These are phyloP conservation scores for Pao palembangensis DNA, from an alignment of 2,113 vertebrate species.

Conservation along the genomic window DNA sequence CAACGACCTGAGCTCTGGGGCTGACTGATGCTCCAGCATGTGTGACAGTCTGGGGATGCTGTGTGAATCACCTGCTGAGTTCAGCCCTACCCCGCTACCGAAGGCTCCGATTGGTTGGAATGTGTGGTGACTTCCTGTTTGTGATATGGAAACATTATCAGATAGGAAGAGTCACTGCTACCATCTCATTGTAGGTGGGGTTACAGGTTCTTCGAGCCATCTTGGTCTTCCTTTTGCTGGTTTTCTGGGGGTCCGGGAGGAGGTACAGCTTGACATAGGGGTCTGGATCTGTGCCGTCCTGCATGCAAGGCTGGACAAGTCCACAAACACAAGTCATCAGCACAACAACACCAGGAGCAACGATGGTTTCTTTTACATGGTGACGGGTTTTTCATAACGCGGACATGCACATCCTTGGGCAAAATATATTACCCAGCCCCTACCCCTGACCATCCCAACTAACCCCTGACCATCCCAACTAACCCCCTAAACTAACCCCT, in stretches of 20 bases:
- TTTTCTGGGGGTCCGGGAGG: slow-evolving; percentile 94
- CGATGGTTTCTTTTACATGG: no score
- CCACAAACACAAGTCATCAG: not conserved
- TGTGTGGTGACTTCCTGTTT: not conserved
- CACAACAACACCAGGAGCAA: not conserved
- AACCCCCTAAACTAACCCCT: no score
- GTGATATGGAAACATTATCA: no score
- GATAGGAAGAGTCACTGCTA: slow-evolving; percentile 32
- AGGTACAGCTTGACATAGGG: slow-evolving; percentile 97
- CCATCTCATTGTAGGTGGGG: slow-evolving; percentile 98
- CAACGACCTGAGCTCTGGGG: no score
- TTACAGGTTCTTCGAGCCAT: slow-evolving; percentile 94
- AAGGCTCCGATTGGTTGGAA: not conserved
- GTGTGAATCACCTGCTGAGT: no score
- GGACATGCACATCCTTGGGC: no score
- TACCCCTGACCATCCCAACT: no score
- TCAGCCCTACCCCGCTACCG: not conserved
- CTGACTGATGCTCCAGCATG: no score
- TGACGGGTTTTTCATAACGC: no score
- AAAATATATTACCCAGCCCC: no score
- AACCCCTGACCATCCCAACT: no score
- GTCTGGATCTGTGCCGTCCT: slow-evolving; percentile 92
- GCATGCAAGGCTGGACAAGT: slow-evolving; percentile 77
- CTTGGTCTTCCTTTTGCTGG: slow-evolving; percentile 96
- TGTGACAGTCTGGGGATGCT: no score